Evolutionary conservation across 2,797 vertebrate species (phyloP).

Genomic region (Siniperca obscura): DNA sequence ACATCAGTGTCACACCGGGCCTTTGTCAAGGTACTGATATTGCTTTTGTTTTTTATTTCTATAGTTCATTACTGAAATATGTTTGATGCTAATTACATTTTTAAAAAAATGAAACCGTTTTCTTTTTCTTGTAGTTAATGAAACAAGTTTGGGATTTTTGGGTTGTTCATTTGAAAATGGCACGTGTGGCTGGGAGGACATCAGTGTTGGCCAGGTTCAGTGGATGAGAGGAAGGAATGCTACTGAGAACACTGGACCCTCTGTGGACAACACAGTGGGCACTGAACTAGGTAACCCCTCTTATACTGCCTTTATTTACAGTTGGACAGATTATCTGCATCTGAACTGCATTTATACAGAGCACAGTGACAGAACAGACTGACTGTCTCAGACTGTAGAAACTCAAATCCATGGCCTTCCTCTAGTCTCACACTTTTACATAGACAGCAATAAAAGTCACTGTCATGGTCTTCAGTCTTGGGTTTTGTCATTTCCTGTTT

Average conservation of each 20-base stretch:
- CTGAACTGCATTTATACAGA: not conserved
- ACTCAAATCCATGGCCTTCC: not conserved
- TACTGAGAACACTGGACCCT: constrained; percentile 74
- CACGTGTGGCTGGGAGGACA: constrained; percentile 82
- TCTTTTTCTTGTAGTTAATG: constrained; percentile 62
- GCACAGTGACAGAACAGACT: not conserved
- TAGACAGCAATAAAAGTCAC: not conserved
- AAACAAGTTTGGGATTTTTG: constrained; percentile 71
- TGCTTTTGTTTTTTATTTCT: not conserved
- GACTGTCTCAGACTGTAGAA: not conserved
- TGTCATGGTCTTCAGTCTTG: too few relatives aligned
- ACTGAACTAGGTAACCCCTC: constrained; percentile 74
- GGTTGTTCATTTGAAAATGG: constrained; percentile 83
- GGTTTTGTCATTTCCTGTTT: too few relatives aligned
- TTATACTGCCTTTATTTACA: not conserved
- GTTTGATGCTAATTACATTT: not conserved
- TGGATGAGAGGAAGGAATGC: constrained; percentile 81
- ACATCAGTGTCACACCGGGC: constrained; percentile 79
- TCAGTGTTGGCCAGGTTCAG: constrained; percentile 76
- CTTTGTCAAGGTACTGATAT: constrained; percentile 75
- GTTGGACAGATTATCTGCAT: not conserved
- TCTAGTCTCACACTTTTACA: not conserved
- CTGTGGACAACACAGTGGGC: constrained; percentile 80
- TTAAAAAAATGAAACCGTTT: not conserved
- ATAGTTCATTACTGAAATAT: not conserved